A percentile compares a stretch with the other conserved stretches of the same genome.
phyloP scores from a whole-genome alignment of 92 coral and sea anemone species.

The Palythoa grandis region DNA sequence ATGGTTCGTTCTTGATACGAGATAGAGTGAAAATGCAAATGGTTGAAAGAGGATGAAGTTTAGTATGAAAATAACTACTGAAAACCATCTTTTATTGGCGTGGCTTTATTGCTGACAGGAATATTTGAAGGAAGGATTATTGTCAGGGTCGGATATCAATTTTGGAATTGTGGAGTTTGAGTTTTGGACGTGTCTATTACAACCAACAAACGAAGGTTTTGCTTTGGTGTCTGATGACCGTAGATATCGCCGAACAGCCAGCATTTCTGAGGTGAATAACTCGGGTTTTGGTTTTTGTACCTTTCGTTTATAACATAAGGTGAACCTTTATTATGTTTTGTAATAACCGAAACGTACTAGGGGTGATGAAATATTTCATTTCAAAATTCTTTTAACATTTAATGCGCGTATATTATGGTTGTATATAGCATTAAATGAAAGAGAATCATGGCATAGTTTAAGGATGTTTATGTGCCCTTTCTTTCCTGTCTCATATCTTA shows the following conservation, averaged over 20 bases:
- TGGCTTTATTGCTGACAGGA: slow-evolving; percentile 33
- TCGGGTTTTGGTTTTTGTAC: not conserved
- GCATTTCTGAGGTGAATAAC: slow-evolving; percentile 30
- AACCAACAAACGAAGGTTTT: slow-evolving; percentile 14
- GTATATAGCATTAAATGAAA: slow-evolving; percentile 8
- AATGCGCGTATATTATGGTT: slow-evolving; percentile 33
- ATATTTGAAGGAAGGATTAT: slow-evolving; percentile 14
- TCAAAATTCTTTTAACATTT: slow-evolving; percentile 33
- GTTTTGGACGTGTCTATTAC: slow-evolving; percentile 39
- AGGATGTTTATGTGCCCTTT: not conserved
- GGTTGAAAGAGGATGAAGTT: slow-evolving; percentile 40
- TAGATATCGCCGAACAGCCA: slow-evolving; percentile 29
- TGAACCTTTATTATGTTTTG: slow-evolving; percentile 7
- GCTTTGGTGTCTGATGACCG: slow-evolving; percentile 43
- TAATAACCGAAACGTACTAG: slow-evolving; percentile 19
- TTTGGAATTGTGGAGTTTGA: slow-evolving; percentile 24
- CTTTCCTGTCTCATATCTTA: not conserved
- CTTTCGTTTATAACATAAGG: not conserved
- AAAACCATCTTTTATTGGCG: slow-evolving; percentile 49
- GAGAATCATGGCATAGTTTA: not conserved
- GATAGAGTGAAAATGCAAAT: slow-evolving; percentile 27
- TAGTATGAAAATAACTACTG: slow-evolving; percentile 44
- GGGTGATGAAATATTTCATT: slow-evolving; percentile 26
- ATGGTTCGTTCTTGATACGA: slow-evolving; percentile 38
- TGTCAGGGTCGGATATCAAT: slow-evolving; percentile 25